Evolutionary conservation across 2,888 invertebrate species (phyloP).

Genomic region (Drosophila limbata): DNA sequence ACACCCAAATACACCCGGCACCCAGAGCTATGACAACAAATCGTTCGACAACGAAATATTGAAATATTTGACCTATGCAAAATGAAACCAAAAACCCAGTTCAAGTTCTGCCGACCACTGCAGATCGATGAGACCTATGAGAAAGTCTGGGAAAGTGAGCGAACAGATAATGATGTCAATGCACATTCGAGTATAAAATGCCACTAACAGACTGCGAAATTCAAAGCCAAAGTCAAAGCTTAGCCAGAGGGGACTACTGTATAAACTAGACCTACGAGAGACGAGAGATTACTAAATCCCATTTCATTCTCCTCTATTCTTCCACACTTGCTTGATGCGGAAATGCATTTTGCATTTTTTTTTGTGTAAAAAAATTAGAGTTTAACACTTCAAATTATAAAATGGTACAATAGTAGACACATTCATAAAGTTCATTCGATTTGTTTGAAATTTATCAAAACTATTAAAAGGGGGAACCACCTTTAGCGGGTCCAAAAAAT

Average conservation of each 20-base stretch:
- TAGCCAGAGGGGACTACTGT: not conserved
- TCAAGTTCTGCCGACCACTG: conserved; percentile 53
- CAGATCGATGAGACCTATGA: conserved; percentile 34
- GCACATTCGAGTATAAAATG: not conserved
- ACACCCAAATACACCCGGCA: conserved; percentile 8
- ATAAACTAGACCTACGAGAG: conserved; percentile 26
- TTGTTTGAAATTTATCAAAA: no score
- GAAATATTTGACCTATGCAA: conserved; percentile 72
- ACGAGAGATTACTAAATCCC: conserved; percentile 4
- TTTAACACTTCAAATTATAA: no score
- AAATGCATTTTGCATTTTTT: no score
- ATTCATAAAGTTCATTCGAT: no score
- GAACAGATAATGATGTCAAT: conserved; percentile 37
- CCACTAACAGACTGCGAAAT: conserved; percentile 14
- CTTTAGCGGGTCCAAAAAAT: no score
- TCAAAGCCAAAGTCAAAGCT: conserved; percentile 43
- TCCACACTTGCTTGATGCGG: no score
- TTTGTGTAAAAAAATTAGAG: no score
- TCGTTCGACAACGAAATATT: conserved; percentile 33
- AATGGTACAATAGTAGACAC: no score
- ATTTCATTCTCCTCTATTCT: not conserved
- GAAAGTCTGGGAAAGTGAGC: conserved; percentile 54
- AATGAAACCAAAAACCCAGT: conserved; percentile 25
- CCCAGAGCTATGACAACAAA: conserved; percentile 57
- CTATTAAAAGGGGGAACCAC: no score